Conservation (phyloP, 2,888 invertebrate species). For the Herminia tarsipennalis region DNA sequence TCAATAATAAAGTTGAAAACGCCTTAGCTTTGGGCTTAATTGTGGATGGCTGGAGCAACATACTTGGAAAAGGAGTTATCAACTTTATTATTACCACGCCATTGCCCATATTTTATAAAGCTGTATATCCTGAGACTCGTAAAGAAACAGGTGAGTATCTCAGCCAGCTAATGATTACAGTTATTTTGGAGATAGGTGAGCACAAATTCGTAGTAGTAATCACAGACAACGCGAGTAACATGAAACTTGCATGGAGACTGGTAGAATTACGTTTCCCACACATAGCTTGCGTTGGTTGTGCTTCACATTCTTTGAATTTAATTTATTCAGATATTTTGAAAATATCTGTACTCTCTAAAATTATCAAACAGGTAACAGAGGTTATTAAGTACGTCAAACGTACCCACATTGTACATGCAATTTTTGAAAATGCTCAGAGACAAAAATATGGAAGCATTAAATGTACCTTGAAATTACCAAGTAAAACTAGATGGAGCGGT, state of each 20-base stretch:
- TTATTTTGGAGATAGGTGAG: not conserved
- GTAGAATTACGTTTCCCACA: not conserved
- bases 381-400: not conserved
- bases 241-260: not conserved
- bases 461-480: not conserved
- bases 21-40: not conserved
- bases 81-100: constrained; percentile 1
- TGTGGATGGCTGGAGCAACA: not conserved
- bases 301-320: not conserved
- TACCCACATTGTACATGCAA: not conserved
- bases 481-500: not conserved
- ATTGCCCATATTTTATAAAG: not conserved
- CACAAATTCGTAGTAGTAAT: not conserved
- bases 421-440: not conserved
- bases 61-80: not conserved
- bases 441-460: not conserved
- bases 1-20: not conserved
- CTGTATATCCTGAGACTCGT: not conserved
- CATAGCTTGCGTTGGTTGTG: not conserved
- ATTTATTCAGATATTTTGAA: not conserved
- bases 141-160: not conserved
- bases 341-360: not conserved
- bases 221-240: not conserved
- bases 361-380: not conserved
- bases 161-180: not conserved